Conservation (phyloP, 2,888 invertebrate genomes). For the Rhorus exstirpatorius region DNA sequence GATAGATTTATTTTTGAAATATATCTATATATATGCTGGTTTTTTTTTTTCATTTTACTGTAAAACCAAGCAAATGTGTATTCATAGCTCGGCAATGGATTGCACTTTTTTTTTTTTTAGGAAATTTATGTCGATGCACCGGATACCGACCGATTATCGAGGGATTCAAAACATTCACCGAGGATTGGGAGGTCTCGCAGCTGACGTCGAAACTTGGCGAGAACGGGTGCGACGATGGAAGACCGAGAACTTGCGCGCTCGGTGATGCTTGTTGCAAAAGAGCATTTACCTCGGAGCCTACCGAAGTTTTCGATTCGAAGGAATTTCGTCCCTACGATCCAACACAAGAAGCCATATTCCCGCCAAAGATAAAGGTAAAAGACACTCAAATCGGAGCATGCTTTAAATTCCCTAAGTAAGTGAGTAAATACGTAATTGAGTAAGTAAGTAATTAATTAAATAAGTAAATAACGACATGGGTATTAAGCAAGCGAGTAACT, state of each 20-base stretch:
- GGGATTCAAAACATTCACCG: conserved; percentile 94
- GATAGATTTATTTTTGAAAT: too few relatives aligned
- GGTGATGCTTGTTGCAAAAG: conserved; percentile 90
- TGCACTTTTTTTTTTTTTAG: conserved; percentile 78
- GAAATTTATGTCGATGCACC: conserved; percentile 96
- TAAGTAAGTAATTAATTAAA: too few relatives aligned
- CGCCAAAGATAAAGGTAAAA: conserved; percentile 93
- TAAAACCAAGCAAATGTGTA: too few relatives aligned
- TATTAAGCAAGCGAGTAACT: too few relatives aligned
- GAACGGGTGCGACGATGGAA: conserved; percentile 72
- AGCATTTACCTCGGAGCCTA: conserved; percentile 81
- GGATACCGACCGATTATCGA: conserved; percentile 98
- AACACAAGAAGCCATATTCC: conserved; percentile 96
- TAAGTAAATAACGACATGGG: too few relatives aligned
- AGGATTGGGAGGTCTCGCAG: conserved; percentile 89
- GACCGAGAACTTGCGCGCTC: conserved; percentile 87
- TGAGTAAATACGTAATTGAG: too few relatives aligned
- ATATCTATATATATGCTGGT: too few relatives aligned
- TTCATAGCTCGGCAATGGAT: too few relatives aligned
- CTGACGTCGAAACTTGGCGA: conserved; percentile 74
- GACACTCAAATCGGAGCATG: background rate
- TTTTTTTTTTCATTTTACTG: too few relatives aligned
- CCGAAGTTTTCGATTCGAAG: conserved; percentile 87
- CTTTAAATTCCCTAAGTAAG: too few relatives aligned
- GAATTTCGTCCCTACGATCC: conserved; percentile 92